Base-by-base conservation (phyloP, 2,888 invertebrate species). In the Autographa pulchrina region DNA sequence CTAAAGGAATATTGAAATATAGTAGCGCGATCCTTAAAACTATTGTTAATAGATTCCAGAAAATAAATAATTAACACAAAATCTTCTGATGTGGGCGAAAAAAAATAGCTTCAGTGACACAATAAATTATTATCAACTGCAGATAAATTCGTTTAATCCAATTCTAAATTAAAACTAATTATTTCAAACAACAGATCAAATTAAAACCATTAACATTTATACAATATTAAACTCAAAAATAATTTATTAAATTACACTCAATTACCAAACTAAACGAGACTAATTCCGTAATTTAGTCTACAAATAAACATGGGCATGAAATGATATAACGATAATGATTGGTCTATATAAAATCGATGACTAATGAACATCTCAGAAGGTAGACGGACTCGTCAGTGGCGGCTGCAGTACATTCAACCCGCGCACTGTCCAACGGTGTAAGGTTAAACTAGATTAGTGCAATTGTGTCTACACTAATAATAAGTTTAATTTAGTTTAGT, bases 371-470 rank as follows among this genome's bases (percentile, higher is more conserved):
- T 62, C 75, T 75, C 72, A 80, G n/a, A 84, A 86, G 88, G 88
- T 87, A 76, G 83, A 83, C 82, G 87, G 72, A 85, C 86, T 83
- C 77, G 63, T 74, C 80, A 77, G 76, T 72, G 72, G 72, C 77
- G 78, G 59, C 73, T 59, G 64, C 70, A 72, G 89, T 85, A 71
- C 89, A 78, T 90, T 90, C 90, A 90, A 88, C 90, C 82, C 89
- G 66, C 69, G 72, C 74, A 68, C 81, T 79, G 66, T 73, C 74
- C 72, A 76, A 75, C 74, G 73, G 69, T 73, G 76, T 82, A 87
- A 89, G 86, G 88, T 88, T 87, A 86, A 75, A 81, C 85, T 85
- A 85, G 84, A 85, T 86, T 82, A 86, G 85, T 82, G 77, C 82
- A 82, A 85, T 86, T 86, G 85, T 85, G 43, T 72, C 66, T 61